phyloP scores from a whole-genome alignment of 2,888 invertebrate species.

The Cephus sareptanus region DNA sequence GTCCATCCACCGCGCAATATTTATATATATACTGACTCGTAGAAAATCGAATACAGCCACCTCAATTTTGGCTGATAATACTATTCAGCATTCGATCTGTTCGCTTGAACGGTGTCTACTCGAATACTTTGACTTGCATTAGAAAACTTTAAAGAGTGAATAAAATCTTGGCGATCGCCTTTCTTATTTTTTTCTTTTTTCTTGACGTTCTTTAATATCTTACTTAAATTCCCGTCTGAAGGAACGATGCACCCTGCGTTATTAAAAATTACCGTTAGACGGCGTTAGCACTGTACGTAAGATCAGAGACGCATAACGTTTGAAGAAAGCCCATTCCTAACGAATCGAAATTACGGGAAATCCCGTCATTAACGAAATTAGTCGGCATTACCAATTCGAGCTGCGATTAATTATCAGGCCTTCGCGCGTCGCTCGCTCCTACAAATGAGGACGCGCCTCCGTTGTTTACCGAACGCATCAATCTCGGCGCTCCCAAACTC shows the following conservation, averaged over 20 bases:
- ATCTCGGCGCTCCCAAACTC: constrained; percentile 25
- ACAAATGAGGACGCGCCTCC: constrained; percentile 49
- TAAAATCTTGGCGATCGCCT: not conserved
- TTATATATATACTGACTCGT: not conserved
- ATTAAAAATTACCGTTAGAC: not conserved
- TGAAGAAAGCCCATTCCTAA: constrained; percentile 17
- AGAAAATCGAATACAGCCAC: not conserved
- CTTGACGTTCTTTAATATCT: not conserved
- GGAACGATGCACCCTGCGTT: not conserved
- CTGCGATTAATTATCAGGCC: constrained; percentile 47
- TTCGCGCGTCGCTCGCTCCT: constrained; percentile 37
- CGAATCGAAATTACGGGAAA: constrained; percentile 44
- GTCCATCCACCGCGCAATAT: not conserved
- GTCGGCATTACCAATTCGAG: constrained; percentile 47
- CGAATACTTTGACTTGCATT: too few relatives aligned
- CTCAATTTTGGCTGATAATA: not conserved
- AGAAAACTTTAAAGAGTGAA: not conserved
- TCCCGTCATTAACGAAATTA: constrained; percentile 49
- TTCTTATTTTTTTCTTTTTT: not conserved
- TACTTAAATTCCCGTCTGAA: not conserved
- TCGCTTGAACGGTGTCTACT: not conserved
- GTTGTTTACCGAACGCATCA: constrained; percentile 50
- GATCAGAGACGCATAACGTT: not conserved
- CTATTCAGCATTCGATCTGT: not conserved
- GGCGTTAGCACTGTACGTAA: not conserved